Evolutionary conservation across 2,797 vertebrate species (phyloP).

Genomic region (Perodicticus potto): DNA sequence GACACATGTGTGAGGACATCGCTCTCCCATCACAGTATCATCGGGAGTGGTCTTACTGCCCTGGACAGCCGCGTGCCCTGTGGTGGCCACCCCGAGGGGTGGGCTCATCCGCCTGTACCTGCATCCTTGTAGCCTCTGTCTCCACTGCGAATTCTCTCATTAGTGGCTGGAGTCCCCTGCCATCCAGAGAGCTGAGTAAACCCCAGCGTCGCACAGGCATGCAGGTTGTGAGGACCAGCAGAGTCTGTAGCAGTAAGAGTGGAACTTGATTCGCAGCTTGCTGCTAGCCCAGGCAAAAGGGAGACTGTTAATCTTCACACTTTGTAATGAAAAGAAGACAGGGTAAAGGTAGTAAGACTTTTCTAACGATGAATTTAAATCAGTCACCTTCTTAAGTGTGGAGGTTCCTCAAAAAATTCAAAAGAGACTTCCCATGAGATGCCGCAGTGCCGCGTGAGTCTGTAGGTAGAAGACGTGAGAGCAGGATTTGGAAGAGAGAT

Average conservation of each 20-base stretch:
- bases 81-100: background rate
- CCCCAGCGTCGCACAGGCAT: background rate
- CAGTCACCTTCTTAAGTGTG: background rate
- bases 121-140: background rate
- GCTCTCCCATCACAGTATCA: background rate
- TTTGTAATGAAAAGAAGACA: background rate
- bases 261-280: slow-evolving; percentile 33
- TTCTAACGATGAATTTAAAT: slow-evolving; percentile 16
- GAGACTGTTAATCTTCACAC: background rate
- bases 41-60: background rate
- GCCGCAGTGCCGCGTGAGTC: background rate
- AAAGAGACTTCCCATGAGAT: background rate
- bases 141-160: background rate
- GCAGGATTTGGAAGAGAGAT: background rate
- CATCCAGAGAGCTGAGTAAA: background rate
- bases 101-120: background rate
- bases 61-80: background rate
- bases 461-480: background rate
- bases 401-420: background rate
- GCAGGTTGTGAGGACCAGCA: background rate
- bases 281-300: background rate
- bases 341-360: background rate
- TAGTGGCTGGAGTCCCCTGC: background rate
- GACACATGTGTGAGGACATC: background rate
- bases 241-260: background rate